A percentile compares a stretch with the other conserved stretches of the same genome.
phyloP scores from a whole-genome alignment of 2,888 invertebrate species.

The Siphlonurus alternatus region DNA sequence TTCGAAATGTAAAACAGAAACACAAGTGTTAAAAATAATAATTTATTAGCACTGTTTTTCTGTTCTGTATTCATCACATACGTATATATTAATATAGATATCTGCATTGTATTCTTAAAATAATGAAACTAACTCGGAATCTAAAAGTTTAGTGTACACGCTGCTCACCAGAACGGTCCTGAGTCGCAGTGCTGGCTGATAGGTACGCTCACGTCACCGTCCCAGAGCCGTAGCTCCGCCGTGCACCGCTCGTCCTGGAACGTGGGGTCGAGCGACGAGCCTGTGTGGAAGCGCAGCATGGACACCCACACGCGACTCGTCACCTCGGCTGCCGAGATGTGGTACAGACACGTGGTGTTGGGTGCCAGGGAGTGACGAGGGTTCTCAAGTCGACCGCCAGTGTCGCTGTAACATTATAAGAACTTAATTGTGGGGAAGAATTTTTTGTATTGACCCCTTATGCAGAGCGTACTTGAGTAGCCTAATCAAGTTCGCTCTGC shows the following conservation, averaged over 20 bases:
- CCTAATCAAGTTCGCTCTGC: too few relatives aligned
- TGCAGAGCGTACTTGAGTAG: too few relatives aligned
- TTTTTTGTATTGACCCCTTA: too few relatives aligned
- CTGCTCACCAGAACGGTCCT: background rate
- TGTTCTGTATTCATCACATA: too few relatives aligned
- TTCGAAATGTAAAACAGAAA: too few relatives aligned
- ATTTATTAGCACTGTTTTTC: too few relatives aligned
- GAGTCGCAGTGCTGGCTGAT: background rate
- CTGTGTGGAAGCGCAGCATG: constrained; percentile 69
- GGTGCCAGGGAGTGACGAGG: constrained; percentile 73
- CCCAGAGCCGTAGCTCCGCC: constrained; percentile 74
- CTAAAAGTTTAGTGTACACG: too few relatives aligned
- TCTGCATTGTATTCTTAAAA: too few relatives aligned
- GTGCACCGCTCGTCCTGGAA: constrained; percentile 50
- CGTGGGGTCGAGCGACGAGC: constrained; percentile 44
- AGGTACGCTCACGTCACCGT: constrained; percentile 34
- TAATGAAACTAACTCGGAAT: too few relatives aligned
- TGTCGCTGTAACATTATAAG: constrained; percentile 23
- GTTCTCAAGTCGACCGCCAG: constrained; percentile 45
- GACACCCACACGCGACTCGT: constrained; percentile 63
- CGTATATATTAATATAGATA: too few relatives aligned
- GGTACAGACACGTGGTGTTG: constrained; percentile 78
- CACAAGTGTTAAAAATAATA: too few relatives aligned
- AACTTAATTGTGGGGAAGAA: background rate
- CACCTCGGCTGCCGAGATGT: constrained; percentile 41